phyloP scores from a whole-genome alignment of 2,113 vertebrate genomes.

The Takifugu bimaculatus region DNA sequence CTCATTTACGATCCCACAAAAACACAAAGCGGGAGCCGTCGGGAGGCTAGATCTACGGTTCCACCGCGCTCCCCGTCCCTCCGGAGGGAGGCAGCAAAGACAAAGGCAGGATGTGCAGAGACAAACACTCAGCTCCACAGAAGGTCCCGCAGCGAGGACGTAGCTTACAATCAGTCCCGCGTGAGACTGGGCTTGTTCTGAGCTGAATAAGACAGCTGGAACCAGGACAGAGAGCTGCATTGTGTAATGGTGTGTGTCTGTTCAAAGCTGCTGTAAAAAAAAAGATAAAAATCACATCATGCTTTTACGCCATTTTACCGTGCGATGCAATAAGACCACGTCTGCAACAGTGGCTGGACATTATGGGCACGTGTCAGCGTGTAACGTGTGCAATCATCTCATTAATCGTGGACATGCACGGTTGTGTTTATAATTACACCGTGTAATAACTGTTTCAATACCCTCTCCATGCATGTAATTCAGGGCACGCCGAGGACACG shows the following conservation, averaged over 20 bases:
- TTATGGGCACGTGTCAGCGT: conserved; percentile 13
- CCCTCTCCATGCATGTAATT: conserved; percentile 17
- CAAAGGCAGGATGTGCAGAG: conserved; percentile 3
- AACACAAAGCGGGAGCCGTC: too few relatives aligned
- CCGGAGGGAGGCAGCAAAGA: conserved; percentile 31
- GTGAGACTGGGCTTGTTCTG: conserved; percentile 3
- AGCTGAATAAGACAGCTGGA: conserved; percentile 7
- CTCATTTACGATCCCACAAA: too few relatives aligned
- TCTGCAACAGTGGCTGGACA: neutral
- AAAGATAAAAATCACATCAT: conserved; percentile 14
- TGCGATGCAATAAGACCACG: neutral
- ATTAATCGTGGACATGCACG: conserved; percentile 32
- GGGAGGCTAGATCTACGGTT: conserved; percentile 3
- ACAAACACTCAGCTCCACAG: conserved; percentile 17
- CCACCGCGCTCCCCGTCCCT: conserved; percentile 16
- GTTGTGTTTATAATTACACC: conserved; percentile 23
- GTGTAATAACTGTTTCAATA: conserved; percentile 34
- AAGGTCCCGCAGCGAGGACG: conserved; percentile 10
- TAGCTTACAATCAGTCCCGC: conserved; percentile 13
- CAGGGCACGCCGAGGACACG: conserved; percentile 9
- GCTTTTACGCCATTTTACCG: conserved; percentile 12
- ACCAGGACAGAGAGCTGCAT: conserved; percentile 4
- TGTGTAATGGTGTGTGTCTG: conserved; percentile 3
- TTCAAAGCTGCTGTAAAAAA: conserved; percentile 25
- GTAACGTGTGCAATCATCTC: conserved; percentile 16